A percentile compares a stretch with the other conserved stretches of the same genome.
phyloP scores from a whole-genome alignment of 2,888 invertebrate species.

The Netelia virgata region DNA sequence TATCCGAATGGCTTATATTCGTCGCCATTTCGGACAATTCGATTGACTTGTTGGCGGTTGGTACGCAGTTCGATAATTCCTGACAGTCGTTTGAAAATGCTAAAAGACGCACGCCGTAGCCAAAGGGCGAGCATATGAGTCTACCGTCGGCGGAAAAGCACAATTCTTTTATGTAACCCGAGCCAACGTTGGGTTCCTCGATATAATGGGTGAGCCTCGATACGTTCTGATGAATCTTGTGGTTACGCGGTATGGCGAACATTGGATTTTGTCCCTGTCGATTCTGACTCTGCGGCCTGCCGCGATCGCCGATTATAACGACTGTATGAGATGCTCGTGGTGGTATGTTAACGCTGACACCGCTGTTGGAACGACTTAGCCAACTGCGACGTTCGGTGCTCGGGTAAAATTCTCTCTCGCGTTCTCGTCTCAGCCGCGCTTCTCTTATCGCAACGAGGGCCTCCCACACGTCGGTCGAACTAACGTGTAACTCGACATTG shows the following conservation, averaged over 20 bases:
- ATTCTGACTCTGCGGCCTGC: slow-evolving; percentile 77
- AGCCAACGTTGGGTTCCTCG: slow-evolving; percentile 95
- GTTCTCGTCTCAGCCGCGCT: slow-evolving; percentile 87
- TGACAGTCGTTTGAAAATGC: slow-evolving; percentile 92
- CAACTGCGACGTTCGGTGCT: slow-evolving; percentile 72
- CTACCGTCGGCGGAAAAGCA: slow-evolving; percentile 96
- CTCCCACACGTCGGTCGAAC: slow-evolving; percentile 89
- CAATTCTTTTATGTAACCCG: slow-evolving; percentile 96
- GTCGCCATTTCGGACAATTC: slow-evolving; percentile 89
- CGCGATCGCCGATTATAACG: slow-evolving; percentile 82
- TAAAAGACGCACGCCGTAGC: slow-evolving; percentile 93
- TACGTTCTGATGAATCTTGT: slow-evolving; percentile 89
- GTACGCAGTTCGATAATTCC: slow-evolving; percentile 91
- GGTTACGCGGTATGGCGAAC: slow-evolving; percentile 83
- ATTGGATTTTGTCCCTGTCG: slow-evolving; percentile 79
- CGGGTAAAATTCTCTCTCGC: slow-evolving; percentile 83
- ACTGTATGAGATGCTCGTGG: slow-evolving; percentile 80
- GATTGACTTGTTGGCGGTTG: slow-evolving; percentile 84
- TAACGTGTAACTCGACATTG: slow-evolving; percentile 84
- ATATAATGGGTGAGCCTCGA: slow-evolving; percentile 93
- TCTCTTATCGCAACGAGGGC: slow-evolving; percentile 89
- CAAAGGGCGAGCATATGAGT: slow-evolving; percentile 95
- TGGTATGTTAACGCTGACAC: slow-evolving; percentile 77
- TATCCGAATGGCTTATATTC: slow-evolving; percentile 92
- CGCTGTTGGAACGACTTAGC: slow-evolving; percentile 75